phyloP scores from a whole-genome alignment of 2,113 vertebrate genomes.

The Istiophorus platypterus region DNA sequence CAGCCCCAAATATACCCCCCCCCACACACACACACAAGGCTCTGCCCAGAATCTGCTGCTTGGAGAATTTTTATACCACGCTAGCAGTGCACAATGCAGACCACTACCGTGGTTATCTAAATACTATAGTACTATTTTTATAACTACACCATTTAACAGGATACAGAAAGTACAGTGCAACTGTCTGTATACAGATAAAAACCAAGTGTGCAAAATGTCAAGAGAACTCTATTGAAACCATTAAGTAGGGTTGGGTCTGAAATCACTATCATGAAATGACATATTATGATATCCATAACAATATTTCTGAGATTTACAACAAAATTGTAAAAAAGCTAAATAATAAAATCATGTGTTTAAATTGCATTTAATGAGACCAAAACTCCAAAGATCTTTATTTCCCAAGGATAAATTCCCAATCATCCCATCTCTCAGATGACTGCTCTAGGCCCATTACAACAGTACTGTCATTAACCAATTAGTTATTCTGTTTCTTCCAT shows the following conservation, averaged over 20 bases:
- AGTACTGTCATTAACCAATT: background rate
- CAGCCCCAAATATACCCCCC: too few relatives aligned
- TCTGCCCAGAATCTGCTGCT: constrained; percentile 3
- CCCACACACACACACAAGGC: too few relatives aligned
- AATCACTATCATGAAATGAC: background rate
- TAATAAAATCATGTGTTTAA: constrained; percentile 2
- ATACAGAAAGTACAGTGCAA: background rate
- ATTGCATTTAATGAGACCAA: background rate
- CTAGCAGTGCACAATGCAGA: background rate
- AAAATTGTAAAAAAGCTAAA: background rate
- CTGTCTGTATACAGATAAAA: background rate
- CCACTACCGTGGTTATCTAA: background rate
- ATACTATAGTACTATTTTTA: background rate
- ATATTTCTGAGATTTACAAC: background rate
- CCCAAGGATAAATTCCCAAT: background rate
- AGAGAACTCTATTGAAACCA: background rate
- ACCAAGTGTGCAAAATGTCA: background rate
- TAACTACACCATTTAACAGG: background rate
- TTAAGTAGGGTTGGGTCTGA: background rate
- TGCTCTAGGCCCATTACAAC: background rate
- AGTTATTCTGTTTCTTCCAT: background rate
- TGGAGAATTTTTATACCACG: constrained; percentile 24
- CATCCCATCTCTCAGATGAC: background rate
- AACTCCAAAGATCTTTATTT: background rate
- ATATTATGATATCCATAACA: background rate